Evolutionary conservation across 2,888 invertebrate genomes (phyloP).

Genomic region (Melikaiella ostensackeni): DNA sequence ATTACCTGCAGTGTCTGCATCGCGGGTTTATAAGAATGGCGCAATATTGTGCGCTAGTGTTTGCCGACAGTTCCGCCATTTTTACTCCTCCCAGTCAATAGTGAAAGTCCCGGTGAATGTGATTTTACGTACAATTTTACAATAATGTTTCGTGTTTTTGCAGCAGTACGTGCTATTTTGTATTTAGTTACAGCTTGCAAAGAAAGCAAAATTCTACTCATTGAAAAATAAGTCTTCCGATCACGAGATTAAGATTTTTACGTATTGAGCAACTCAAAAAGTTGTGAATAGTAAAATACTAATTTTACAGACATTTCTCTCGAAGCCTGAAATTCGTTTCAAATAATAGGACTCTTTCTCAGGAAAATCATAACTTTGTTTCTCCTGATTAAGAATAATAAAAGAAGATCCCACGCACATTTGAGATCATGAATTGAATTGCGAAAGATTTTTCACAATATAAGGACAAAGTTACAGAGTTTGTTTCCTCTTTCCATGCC

Average conservation of each 20-base stretch:
- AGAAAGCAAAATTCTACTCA: too few species aligned
- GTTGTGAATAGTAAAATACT: too few species aligned
- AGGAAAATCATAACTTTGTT: not conserved
- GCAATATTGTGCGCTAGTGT: slow-evolving; percentile 52
- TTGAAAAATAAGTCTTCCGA: too few species aligned
- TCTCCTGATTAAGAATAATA: not conserved
- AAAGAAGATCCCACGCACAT: not conserved
- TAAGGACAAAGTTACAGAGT: slow-evolving; percentile 13
- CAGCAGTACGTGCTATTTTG: slow-evolving; percentile 43
- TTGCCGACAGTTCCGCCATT: slow-evolving; percentile 54
- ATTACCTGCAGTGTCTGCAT: slow-evolving; percentile 14
- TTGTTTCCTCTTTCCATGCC: slow-evolving; percentile 3
- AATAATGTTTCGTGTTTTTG: slow-evolving; percentile 52
- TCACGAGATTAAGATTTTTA: too few species aligned
- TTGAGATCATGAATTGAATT: not conserved
- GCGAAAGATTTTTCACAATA: slow-evolving; percentile 9
- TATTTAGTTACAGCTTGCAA: too few species aligned
- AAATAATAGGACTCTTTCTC: not conserved
- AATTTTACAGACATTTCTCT: too few species aligned
- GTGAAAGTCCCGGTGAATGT: slow-evolving; percentile 68
- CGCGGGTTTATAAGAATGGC: slow-evolving; percentile 45
- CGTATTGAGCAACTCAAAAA: too few species aligned
- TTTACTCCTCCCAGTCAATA: slow-evolving; percentile 57
- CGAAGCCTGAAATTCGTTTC: too few species aligned
- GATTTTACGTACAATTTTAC: slow-evolving; percentile 60